phyloP scores from a whole-genome alignment of 2,888 invertebrate species.

The Torymus aiolomorphi region DNA sequence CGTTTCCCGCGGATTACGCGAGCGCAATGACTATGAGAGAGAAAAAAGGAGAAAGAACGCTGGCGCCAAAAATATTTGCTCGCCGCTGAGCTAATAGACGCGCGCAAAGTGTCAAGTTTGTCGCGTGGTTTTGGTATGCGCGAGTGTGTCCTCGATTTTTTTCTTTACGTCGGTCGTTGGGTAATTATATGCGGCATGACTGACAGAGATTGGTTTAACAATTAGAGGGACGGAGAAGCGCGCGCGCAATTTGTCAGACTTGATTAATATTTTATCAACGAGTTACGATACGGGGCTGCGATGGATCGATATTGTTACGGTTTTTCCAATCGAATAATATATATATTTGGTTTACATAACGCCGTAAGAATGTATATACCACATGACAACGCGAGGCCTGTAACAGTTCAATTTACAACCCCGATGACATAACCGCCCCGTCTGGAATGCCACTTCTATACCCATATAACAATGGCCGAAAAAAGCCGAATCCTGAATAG shows the following conservation, averaged over 20 bases:
- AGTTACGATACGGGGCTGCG: too few species aligned
- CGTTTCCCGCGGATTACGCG: constrained; percentile 10
- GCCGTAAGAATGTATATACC: too few species aligned
- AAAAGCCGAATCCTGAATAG: constrained; percentile 28
- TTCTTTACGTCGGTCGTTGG: neutral
- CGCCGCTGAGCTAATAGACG: constrained; percentile 34
- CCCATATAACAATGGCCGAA: neutral
- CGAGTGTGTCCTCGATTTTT: constrained; percentile 10
- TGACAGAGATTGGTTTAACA: too few species aligned
- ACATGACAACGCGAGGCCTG: too few species aligned
- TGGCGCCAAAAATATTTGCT: constrained; percentile 72
- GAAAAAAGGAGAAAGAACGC: constrained; percentile 13
- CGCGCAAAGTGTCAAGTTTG: constrained; percentile 37
- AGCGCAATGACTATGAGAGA: constrained; percentile 45
- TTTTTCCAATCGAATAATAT: too few species aligned
- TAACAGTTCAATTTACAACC: neutral
- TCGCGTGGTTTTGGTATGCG: constrained; percentile 15
- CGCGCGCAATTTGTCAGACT: too few species aligned
- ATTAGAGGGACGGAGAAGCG: too few species aligned
- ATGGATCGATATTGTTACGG: too few species aligned
- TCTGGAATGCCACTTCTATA: too few species aligned
- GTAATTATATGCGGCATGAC: constrained; percentile 4
- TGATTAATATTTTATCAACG: too few species aligned
- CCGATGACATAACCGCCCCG: constrained; percentile 28
- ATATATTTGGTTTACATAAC: too few species aligned